These are phyloP conservation scores for Entomyzon cyanotis DNA, from an alignment of 2,113 vertebrate genomes.

Conservation along the genomic window DNA sequence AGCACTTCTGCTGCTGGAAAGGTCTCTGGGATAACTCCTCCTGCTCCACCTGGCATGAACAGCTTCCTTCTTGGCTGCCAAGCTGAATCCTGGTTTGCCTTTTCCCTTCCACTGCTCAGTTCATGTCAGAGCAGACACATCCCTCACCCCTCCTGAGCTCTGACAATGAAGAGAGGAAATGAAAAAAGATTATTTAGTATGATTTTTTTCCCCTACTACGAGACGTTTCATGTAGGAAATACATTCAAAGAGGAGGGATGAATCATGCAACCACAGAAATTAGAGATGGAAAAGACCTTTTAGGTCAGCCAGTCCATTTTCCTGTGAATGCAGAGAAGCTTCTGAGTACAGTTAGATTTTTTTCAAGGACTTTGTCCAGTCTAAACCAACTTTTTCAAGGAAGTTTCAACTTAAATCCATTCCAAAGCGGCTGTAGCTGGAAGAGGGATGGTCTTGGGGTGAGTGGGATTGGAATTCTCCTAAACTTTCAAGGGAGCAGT, in stretches of 20 bases:
- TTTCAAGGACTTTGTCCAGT: conserved; percentile 20
- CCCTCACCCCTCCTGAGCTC: conserved; percentile 40
- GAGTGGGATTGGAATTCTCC: neutral
- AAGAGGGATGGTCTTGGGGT: neutral
- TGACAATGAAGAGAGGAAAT: conserved; percentile 52
- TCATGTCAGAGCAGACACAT: conserved; percentile 9
- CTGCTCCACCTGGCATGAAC: neutral
- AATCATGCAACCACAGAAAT: conserved; percentile 51
- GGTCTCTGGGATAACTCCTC: neutral
- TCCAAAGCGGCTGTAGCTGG: neutral
- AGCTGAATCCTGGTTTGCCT: neutral
- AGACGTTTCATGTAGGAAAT: neutral
- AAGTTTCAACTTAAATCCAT: neutral
- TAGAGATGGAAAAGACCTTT: conserved; percentile 55
- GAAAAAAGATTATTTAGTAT: conserved; percentile 44
- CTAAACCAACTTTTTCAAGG: neutral
- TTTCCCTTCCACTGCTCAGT: conserved; percentile 6
- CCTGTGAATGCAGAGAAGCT: conserved; percentile 15
- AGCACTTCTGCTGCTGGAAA: neutral
- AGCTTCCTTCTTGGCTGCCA: neutral
- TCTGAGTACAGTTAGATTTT: neutral
- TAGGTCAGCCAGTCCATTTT: conserved; percentile 50
- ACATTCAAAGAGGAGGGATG: conserved; percentile 44
- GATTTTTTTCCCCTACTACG: neutral
- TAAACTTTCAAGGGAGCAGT: neutral